A percentile compares a stretch with the other conserved stretches of the same genome.
phyloP scores from a whole-genome alignment of 2,113 vertebrate genomes.

The Lepidothrix coronata region DNA sequence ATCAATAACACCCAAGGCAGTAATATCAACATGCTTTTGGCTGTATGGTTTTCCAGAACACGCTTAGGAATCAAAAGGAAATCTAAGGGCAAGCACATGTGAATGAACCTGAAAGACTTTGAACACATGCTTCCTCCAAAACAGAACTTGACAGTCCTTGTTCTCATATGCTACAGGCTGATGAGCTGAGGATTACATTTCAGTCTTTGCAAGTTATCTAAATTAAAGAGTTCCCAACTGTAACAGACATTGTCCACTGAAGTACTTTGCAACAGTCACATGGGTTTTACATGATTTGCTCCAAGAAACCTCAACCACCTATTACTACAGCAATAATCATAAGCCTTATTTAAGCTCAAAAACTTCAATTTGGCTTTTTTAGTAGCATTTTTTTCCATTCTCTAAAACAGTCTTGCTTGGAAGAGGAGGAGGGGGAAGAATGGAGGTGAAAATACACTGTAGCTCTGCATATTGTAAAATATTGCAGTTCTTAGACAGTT shows the following conservation, averaged over 20 bases:
- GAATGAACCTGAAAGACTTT: neutral
- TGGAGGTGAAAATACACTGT: neutral
- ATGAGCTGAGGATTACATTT: neutral
- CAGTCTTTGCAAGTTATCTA: neutral
- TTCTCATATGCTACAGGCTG: neutral
- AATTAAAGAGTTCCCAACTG: neutral
- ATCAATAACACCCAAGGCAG: neutral
- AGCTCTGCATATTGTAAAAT: neutral
- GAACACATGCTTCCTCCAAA: neutral
- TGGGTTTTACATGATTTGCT: neutral
- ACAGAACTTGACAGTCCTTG: neutral
- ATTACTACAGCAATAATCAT: constrained; percentile 5
- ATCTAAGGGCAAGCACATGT: neutral
- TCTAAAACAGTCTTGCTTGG: neutral
- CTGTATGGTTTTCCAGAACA: neutral
- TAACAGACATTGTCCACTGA: neutral
- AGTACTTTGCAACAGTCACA: neutral
- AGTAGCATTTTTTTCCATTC: neutral
- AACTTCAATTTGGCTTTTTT: neutral
- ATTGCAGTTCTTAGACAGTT: neutral
- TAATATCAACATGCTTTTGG: neutral
- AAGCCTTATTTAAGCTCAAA: neutral
- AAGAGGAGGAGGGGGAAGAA: neutral
- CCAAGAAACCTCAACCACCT: neutral
- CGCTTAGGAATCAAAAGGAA: neutral